Percentiles rank a stretch among this genome's conserved stretches.
Conservation (phyloP, 2,797 vertebrate genomes). For the Enteromius trimaculatus region DNA sequence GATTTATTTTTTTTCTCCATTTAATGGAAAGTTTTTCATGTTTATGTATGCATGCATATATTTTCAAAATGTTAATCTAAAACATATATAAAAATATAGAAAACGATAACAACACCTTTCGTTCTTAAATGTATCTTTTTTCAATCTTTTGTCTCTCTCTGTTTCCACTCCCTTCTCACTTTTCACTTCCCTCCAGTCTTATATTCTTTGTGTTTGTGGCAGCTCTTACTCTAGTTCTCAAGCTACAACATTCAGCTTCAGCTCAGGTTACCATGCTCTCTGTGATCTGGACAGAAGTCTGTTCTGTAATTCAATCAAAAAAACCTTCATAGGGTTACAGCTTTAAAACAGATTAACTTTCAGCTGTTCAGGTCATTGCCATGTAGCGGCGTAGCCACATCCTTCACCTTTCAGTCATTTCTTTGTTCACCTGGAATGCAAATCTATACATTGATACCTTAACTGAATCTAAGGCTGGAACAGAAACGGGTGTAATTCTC, state of each 20-base stretch:
- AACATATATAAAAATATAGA: background rate
- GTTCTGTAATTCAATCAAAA: background rate
- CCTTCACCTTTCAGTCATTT: background rate
- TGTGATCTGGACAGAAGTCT: background rate
- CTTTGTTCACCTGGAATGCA: background rate
- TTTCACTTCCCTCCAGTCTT: slow-evolving; percentile 3
- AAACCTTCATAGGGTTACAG: slow-evolving; percentile 1
- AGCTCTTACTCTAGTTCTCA: background rate
- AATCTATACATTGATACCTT: background rate
- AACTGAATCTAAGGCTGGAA: too few species aligned
- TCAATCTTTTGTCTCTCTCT: background rate
- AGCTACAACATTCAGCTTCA: background rate
- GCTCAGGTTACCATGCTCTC: background rate
- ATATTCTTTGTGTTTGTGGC: background rate
- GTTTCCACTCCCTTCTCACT: slow-evolving; percentile 2
- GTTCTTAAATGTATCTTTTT: background rate
- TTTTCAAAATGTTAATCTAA: too few species aligned
- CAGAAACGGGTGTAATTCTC: background rate
- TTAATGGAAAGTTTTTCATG: background rate
- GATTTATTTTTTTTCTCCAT: background rate
- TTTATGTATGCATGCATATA: background rate
- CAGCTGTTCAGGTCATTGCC: background rate
- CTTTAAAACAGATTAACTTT: slow-evolving; percentile 7
- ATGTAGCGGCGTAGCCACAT: background rate
- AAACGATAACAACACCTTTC: background rate